A percentile compares a stretch with the other conserved stretches of the same genome.
Evolutionary conservation across 1,140 invertebrate species (phyloP).

Genomic region (Achroia grisella): DNA sequence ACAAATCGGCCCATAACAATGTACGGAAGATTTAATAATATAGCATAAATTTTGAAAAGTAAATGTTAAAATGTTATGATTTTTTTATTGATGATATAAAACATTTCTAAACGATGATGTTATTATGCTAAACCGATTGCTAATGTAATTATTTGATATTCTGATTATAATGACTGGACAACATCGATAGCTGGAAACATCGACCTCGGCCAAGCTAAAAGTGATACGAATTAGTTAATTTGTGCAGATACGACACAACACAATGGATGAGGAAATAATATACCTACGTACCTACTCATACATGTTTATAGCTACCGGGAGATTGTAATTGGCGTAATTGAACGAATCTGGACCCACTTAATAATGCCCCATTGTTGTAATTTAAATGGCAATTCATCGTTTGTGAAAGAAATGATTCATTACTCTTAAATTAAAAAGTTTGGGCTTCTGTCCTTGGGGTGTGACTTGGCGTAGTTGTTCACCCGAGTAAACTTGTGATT

Average conservation of each 20-base stretch:
- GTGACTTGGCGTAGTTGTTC: background rate
- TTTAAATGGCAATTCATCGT: slow-evolving; percentile 66
- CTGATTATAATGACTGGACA: too few relatives aligned
- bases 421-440: slow-evolving; percentile 46
- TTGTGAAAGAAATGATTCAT: slow-evolving; percentile 66
- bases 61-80: too few relatives aligned
- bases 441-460: slow-evolving; percentile 1
- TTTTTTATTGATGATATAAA: too few relatives aligned
- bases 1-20: too few relatives aligned
- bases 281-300: slow-evolving; percentile 20
- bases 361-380: slow-evolving; percentile 68
- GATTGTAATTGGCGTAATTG: slow-evolving; percentile 72
- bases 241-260: slow-evolving; percentile 67
- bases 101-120: too few relatives aligned
- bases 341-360: slow-evolving; percentile 69
- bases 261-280: slow-evolving; percentile 70
- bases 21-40: too few relatives aligned
- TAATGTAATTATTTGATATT: too few relatives aligned
- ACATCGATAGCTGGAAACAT: slow-evolving; percentile 23
- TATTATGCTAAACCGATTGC: too few relatives aligned
- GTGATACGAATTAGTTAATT: slow-evolving; percentile 67
- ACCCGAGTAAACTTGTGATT: too few relatives aligned
- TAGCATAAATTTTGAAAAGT: too few relatives aligned
- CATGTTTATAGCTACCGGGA: slow-evolving; percentile 47
- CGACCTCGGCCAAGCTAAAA: slow-evolving; percentile 26